Base-by-base conservation (phyloP, 1,140 invertebrate genomes). In the Polypedilum vanderplanki region DNA sequence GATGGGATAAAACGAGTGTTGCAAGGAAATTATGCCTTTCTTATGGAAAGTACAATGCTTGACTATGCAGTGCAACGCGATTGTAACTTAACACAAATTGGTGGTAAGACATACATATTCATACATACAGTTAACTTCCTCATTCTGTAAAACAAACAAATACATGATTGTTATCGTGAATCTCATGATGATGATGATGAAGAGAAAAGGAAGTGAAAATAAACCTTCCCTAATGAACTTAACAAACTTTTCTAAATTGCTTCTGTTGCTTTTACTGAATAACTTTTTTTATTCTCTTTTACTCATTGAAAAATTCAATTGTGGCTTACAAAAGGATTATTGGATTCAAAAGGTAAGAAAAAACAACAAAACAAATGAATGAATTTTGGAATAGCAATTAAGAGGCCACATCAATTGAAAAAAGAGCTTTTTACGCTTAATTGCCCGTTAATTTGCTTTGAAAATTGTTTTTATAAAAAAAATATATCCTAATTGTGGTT, bases 31-130 rank as follows among this genome's bases (percentile, higher is more conserved):
- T 99, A 98, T 81, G 98, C 98, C 0, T 99, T 98, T 81, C 87
- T 99, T 20, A 98, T 99, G 94, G 98, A 99, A 85, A 98, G 96
- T 0, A 98, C 96, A 0, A 98, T 98, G 89, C 84, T 99, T 74
- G 98, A 99, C 83, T 98, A 97, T 80, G 90, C 91, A 0, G 93
- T 97, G 0, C 95, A 99, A 84, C 86, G 97, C 74, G 94, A 99
- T 80, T 99, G 97, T 83, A 98, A 98, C 84, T 85, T 99, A 3
- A 99, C 97, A 40, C 96, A 99, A 87, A 96, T 99, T 64, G 97
- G 97, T 0, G 97, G 96, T 1, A 86, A 98, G 0, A 57, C n/a
- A 4, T 12, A 57, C 2, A 57, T n/a, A n/a, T n/a, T n/a, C n/a
- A n/a, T n/a, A n/a, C n/a, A n/a, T n/a, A n/a, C n/a, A n/a, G n/a